These are phyloP conservation scores for Drosophila setifemur DNA, from an alignment of 1,140 invertebrate species.

Conservation along the genomic window DNA sequence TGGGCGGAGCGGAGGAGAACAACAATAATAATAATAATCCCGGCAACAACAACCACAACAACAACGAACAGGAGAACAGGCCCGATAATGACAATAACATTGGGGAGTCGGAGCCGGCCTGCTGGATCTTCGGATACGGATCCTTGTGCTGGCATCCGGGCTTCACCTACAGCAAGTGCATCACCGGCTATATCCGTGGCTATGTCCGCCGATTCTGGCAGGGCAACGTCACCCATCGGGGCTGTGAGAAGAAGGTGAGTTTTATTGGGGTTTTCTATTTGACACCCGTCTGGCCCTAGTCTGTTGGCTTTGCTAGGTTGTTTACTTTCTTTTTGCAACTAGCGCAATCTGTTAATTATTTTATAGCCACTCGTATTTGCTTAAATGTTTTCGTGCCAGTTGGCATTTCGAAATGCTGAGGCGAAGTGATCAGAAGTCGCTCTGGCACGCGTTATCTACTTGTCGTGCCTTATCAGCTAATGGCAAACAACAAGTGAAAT, in stretches of 20 bases:
- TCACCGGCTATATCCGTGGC: constrained; percentile 87
- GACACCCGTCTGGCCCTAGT: constrained; percentile 9
- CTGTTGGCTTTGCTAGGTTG: constrained; percentile 8
- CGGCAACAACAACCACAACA: constrained; percentile 6
- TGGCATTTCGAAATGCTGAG: constrained; percentile 7
- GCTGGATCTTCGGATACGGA: constrained; percentile 94
- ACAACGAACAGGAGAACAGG: constrained; percentile 33
- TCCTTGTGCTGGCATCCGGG: constrained; percentile 94
- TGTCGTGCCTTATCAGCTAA: constrained; percentile 11
- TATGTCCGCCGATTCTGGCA: constrained; percentile 93
- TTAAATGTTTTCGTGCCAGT: constrained; percentile 25
- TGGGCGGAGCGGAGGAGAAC: constrained; percentile 51
- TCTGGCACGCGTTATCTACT: constrained; percentile 46
- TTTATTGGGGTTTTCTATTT: neutral
- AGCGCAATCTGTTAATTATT: constrained; percentile 24
- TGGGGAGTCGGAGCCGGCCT: constrained; percentile 33
- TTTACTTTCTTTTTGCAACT: constrained; percentile 13
- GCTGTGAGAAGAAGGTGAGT: constrained; percentile 89
- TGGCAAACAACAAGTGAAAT: constrained; percentile 41
- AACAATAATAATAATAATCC: constrained; percentile 14
- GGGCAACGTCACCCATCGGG: constrained; percentile 92
- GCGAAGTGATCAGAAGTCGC: neutral
- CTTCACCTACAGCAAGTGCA: constrained; percentile 88
- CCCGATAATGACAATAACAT: constrained; percentile 37
- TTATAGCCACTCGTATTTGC: constrained; percentile 22